Base-by-base conservation (phyloP, 2,888 invertebrate species). In the Idaea straminata region DNA sequence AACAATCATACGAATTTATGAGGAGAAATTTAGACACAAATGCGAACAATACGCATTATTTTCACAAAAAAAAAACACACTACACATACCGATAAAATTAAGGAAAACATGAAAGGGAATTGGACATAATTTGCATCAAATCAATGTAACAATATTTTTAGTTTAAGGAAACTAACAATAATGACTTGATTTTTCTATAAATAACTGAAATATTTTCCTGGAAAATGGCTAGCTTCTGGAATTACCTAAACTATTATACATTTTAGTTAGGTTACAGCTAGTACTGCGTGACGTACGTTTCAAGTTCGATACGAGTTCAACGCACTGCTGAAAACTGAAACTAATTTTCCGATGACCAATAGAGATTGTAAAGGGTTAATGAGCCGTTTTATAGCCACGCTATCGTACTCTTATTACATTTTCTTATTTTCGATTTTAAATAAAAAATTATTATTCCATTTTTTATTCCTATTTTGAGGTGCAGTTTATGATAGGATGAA, bases 291-390 rank as follows among this genome's bases (percentile, higher is more conserved):
- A 59, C 80, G 76, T 79, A 80, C 76, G 80, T 73, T 57, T 35
- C 59, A 64, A 58, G 35, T 74, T 78, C 74, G 72, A 75, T 70
- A 71, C 47, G 75, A 77, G 87, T 85, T 87, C 85, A 85, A 83
- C 82, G 84, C 74, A 78, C 84, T 69, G 68, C 63, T 71, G 77
- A 77, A 79, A 80, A 73, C 61, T 61, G 38, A 64, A 59, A 71
- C 69, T 71, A 66, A 71, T 72, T 78, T 77, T 74, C 72, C 71
- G 73, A 77, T 72, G 67, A 63, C 68, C 62, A 64, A 61, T 58
- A 34, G 60, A 68, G 73, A 74, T 76, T 59, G 58, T 59, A 59
- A 15, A 25, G 59, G 59, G 59, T 34, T 59, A 66, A 61, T 25
- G 47, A 69, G 63, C 15, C 34, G 7, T 47, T 47, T 47, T 47